Percentiles rank a stretch among this genome's conserved stretches.
Conservation (phyloP, 92 coral and sea anemone species). For the Parazoanthus swiftii region DNA sequence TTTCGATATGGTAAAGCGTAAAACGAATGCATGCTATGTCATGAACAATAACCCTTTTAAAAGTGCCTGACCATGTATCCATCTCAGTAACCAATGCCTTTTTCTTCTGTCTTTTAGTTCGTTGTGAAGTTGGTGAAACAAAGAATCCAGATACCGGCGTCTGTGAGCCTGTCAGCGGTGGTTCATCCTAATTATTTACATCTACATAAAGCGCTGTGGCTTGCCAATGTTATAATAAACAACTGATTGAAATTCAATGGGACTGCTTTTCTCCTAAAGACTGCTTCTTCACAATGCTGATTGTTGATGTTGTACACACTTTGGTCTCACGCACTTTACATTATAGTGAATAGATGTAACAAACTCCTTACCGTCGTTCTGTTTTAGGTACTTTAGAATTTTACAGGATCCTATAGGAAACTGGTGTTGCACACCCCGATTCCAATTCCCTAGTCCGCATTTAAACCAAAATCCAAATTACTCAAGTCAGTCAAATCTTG, state of each 20-base stretch:
- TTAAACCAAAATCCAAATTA: no score
- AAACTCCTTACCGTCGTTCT: neutral
- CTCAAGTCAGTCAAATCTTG: no score
- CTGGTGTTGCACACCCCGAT: no score
- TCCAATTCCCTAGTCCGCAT: no score
- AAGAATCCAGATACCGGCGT: constrained; percentile 13
- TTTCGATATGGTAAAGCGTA: no score
- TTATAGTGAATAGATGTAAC: neutral
- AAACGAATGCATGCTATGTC: no score
- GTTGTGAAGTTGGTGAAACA: neutral
- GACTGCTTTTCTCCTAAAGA: neutral
- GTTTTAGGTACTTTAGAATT: no score
- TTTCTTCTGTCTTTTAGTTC: neutral
- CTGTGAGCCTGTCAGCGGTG: constrained; percentile 17
- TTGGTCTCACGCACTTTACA: neutral
- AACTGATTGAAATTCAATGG: neutral
- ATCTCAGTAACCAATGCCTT: neutral
- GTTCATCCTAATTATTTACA: neutral
- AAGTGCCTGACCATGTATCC: no score
- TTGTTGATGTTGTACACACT: no score
- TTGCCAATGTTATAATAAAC: neutral
- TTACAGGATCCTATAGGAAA: no score
- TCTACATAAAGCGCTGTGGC: neutral
- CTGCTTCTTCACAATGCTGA: neutral
- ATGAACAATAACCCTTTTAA: no score